Evolutionary conservation across 2,888 invertebrate genomes (phyloP), one percentile per base, ranked within the genome.

Genomic region (Ormyrus rosae): DNA sequence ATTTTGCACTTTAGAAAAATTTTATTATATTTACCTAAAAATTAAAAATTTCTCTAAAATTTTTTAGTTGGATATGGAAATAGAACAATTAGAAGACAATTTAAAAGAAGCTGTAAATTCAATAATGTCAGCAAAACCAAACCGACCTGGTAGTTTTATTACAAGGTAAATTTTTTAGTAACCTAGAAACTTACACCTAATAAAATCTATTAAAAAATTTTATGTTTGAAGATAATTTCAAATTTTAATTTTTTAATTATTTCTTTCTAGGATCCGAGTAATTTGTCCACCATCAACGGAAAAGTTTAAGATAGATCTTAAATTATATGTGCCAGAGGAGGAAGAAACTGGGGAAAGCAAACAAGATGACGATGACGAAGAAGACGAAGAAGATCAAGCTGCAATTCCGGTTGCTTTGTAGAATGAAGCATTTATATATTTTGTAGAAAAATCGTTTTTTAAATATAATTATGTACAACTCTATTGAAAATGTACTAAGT

Each of bases 51-150:
- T 34, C 4, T 34, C 34, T 34, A 72, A 45, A 56, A 70, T 46
- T 58, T 78, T 82, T 60, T n/a, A 80, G 75, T 65, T 97, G 60
- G 91, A 94, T 84, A 97, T 97, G 96, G 94, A 95, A 8, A 86
- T 91, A 0, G 91, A 93, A 80, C 92, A 94, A 70, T 91, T 97
- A 60, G 95, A 95, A 85, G 95, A 94, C 81, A 97, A 97, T 89
- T 93, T 97, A 83, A 91, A 89, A 67, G 91, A 92, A 0, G 85
- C 96, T 13, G 85, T 97, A 6, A 92, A 93, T 83, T 95, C 96
- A 88, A 88, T 97, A 48, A 92, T 95, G 86, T 87, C 89, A 0
- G 91, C 91, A 71, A 93, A 94, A 81, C 96, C 96, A 0, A 95
- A 93, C 86, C 92, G 95, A 81, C 92, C 92, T 48, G 96, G 94